Evolutionary conservation across 2,797 vertebrate species (phyloP).

Genomic region (Novumbra hubbsi): DNA sequence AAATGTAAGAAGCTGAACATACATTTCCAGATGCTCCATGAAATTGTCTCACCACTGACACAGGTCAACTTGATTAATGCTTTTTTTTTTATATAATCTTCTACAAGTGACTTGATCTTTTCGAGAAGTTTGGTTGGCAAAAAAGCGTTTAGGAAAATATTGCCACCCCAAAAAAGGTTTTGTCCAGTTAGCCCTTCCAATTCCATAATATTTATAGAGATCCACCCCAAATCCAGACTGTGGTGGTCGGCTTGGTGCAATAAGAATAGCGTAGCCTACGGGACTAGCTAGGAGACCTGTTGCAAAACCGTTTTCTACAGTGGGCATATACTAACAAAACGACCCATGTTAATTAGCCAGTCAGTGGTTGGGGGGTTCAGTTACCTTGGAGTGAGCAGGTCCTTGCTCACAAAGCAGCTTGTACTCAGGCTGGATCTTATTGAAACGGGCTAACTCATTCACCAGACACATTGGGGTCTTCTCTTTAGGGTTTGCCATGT

Average conservation of each 20-base stretch:
- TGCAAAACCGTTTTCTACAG: neutral
- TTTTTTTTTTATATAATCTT: neutral
- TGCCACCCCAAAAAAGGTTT: too few species aligned
- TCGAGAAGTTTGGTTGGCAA: too few species aligned
- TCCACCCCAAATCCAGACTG: too few species aligned
- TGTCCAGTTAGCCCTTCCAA: too few species aligned
- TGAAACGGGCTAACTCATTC: constrained; percentile 98
- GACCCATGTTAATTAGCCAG: neutral
- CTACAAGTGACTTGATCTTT: too few species aligned
- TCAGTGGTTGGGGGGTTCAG: neutral
- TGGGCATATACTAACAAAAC: neutral
- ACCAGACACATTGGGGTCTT: constrained; percentile 98
- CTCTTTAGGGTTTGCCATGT: constrained; percentile 99
- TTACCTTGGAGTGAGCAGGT: constrained; percentile 93
- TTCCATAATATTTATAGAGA: too few species aligned
- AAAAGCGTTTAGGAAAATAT: too few species aligned
- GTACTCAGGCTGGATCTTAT: constrained; percentile 94
- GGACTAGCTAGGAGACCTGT: neutral
- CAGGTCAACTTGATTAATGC: too few species aligned
- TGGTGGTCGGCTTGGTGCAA: too few species aligned
- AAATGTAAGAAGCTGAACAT: neutral
- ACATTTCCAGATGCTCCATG: neutral
- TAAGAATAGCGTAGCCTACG: too few species aligned
- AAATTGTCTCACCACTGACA: neutral
- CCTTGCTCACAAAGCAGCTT: constrained; percentile 94